Evolutionary conservation across 1,140 invertebrate genomes (phyloP), one percentile per base, ranked within the genome.

Genomic region (Eumaeus atala): DNA sequence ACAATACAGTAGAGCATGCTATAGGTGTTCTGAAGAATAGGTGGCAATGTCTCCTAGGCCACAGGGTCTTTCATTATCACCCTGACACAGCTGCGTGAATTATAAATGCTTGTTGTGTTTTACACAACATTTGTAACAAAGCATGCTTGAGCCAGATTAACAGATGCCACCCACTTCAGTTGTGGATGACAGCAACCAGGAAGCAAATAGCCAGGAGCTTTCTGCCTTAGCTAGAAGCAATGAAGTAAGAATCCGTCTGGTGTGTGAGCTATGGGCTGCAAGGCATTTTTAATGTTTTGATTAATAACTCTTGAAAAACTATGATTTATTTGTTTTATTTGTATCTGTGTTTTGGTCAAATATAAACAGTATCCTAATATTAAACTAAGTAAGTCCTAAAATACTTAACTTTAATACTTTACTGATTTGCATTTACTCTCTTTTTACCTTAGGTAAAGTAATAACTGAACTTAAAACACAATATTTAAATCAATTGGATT

Each of bases 11-110:
- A 0, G 63, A 71, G 37, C 34, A 55, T 0, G 51, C 57, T 1
- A 62, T 66, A 10, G 61, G 61, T 18, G 18, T 62, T 1, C 16
- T 65, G 1, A 72, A 72, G 50, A 42, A 14, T 33, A 35, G 62
- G n/a, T 72, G 51, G 40, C 18, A 62, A 16, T 69, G 64, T 33
- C 35, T 64, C 17, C 37, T 62, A 12, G 36, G 11, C 0, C 59
- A 66, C 11, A 56, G 59, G 35, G 56, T 64, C 11, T 47, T 70
- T 1, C 59, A 70, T 37, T 64, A 64, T 42, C 33, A 62, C 18
- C 62, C 58, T 16, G 28, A 55, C 9, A 48, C 42, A 34, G 61
- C 44, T 17, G 37, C 58, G 4, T 65, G 60, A 60, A 62, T 64
- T 16, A 56, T 58, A 35, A 62, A 53, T 56, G 66, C 62, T 36